Percentiles rank a stretch among this genome's conserved stretches.
These are phyloP conservation scores for Trogon melanurus DNA, from an alignment of 2,113 vertebrate genomes.

Conservation along the genomic window DNA sequence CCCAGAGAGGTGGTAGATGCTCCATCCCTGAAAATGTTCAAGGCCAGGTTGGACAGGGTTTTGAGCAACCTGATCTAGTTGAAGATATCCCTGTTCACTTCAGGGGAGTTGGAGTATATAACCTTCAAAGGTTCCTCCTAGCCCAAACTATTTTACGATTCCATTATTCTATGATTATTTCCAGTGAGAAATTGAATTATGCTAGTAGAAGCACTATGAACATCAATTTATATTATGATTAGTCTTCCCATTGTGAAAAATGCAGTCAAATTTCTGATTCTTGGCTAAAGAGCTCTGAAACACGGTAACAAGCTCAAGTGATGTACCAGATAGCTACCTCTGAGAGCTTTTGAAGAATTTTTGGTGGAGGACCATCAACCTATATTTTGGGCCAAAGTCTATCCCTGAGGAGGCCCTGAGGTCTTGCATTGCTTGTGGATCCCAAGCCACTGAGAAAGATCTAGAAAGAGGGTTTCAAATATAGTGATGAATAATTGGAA, in stretches of 20 bases:
- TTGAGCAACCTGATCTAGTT: not conserved
- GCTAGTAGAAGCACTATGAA: not conserved
- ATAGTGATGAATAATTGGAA: not conserved
- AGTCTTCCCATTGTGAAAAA: not conserved
- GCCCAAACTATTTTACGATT: not conserved
- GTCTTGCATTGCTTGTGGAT: not conserved
- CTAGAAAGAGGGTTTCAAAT: not conserved
- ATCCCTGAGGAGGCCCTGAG: not conserved
- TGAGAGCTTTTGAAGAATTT: not conserved
- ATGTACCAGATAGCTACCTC: not conserved
- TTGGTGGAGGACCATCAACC: not conserved
- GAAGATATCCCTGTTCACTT: not conserved
- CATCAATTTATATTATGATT: not conserved
- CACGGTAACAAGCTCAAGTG: not conserved
- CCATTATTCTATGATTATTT: not conserved
- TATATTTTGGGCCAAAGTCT: not conserved
- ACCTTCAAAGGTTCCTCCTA: not conserved
- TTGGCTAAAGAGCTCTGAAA: not conserved
- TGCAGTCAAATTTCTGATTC: not conserved
- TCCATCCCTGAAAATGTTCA: not conserved
- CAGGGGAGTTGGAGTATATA: not conserved
- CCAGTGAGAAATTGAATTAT: not conserved
- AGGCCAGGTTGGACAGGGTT: fast-evolving
- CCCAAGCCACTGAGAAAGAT: not conserved
- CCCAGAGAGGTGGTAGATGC: not conserved